Evolutionary conservation across 1,140 invertebrate genomes (phyloP), one percentile per base, ranked within the genome.

Genomic region (Drosophila athabasca): DNA sequence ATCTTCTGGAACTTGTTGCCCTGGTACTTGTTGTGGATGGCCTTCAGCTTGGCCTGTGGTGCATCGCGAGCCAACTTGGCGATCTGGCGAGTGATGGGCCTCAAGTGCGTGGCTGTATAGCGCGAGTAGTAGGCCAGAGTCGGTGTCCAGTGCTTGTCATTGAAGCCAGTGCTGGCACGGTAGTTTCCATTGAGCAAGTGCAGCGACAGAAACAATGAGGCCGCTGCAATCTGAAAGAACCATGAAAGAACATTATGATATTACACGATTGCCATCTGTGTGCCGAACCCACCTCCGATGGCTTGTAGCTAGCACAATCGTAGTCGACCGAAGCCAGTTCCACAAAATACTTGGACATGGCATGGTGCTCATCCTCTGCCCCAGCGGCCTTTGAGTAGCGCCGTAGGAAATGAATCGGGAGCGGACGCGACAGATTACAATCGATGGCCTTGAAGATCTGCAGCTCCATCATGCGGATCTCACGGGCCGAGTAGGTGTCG

Each of bases 271-370:
- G n/a, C 11, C 8, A 0, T 31, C 31, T 9, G 3, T 4, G 15
- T 3, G 11, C 13, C 2, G 15, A 29, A 45, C 43, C 55, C 54
- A 94, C 80, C 76, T 94, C 93, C 11, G 98, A 99, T 4, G 98
- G 97, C 55, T 93, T 92, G 84, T 96, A 94, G 87, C 97, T 95
- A 26, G 94, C 94, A 92, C 98, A 94, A 35, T 95, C 93, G 90
- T 98, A 98, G 46, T 98, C 95, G 11, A 97, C 91, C 44, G 98
- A 92, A 62, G 95, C 94, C 29, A 99, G 92, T 92, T 99, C 98
- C 77, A 98, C 94, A 53, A 99, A 95, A 90, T 98, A 99, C 93
- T 99, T 99, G 6, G 97, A 97, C 90, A 98, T 92, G 50, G 95
- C 95, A 91, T 99, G 97, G 88, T 96, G 94, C 60, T 93, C 93